Conservation (phyloP, 2,797 vertebrate species). For the Philypnodon macrostomus region DNA sequence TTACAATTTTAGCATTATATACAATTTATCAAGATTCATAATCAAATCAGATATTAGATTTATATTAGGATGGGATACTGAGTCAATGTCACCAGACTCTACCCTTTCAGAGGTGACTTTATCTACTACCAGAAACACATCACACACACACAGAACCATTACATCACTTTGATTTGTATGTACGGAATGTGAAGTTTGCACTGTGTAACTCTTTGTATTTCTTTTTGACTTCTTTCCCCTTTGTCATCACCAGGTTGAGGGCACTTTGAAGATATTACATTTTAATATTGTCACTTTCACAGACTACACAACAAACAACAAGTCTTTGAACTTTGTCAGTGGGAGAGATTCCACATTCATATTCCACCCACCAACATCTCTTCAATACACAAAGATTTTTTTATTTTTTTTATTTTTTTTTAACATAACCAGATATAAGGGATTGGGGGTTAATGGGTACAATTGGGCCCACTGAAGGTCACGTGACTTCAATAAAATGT, state of each 20-base stretch:
- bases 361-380: constrained; percentile 56
- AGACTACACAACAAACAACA: constrained; percentile 40
- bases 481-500: constrained; percentile 12
- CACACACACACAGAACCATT: too few relatives aligned
- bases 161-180: constrained; percentile 14
- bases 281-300: constrained; percentile 53
- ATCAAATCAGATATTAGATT: too few relatives aligned
- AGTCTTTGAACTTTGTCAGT: constrained; percentile 45
- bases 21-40: too few relatives aligned
- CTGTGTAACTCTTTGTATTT: constrained; percentile 1
- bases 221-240: constrained; percentile 12
- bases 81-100: neutral
- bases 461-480: constrained; percentile 17
- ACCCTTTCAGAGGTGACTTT: constrained; percentile 6
- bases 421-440: too few relatives aligned
- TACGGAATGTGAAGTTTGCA: constrained; percentile 17
- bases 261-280: constrained; percentile 42
- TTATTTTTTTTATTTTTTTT: too few relatives aligned
- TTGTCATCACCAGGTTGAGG: constrained; percentile 37
- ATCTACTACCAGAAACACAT: constrained; percentile 14
- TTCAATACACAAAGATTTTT: constrained; percentile 34
- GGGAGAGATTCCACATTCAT: constrained; percentile 46
- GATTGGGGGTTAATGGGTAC: too few relatives aligned
- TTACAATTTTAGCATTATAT: too few relatives aligned
- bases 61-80: too few relatives aligned